Percentiles rank a stretch among this genome's conserved stretches.
Conservation (phyloP, 2,113 vertebrate genomes). For the Istiophorus platypterus region DNA sequence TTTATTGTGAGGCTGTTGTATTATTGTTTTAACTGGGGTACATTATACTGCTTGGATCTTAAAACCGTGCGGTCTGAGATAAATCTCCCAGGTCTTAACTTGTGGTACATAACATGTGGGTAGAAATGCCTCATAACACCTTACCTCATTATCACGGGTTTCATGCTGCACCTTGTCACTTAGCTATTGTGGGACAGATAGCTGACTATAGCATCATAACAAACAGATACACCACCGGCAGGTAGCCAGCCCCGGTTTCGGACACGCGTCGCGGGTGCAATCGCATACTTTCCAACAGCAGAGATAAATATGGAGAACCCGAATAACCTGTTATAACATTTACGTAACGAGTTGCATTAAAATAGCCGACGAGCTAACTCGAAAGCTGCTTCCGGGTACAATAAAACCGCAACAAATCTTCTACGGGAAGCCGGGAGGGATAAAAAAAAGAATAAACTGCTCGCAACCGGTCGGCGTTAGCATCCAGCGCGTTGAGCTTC, state of each 20-base stretch:
- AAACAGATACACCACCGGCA: conserved; percentile 4
- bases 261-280: neutral
- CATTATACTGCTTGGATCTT: conserved; percentile 5
- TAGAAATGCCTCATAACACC: conserved; percentile 10
- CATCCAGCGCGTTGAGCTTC: neutral
- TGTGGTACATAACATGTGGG: neutral
- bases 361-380: conserved; percentile 52
- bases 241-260: neutral
- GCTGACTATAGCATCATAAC: conserved; percentile 46
- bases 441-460: too few species aligned
- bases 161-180: conserved; percentile 70
- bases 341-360: neutral
- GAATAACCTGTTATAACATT: neutral
- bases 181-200: conserved; percentile 53
- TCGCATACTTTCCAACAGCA: neutral
- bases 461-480: neutral
- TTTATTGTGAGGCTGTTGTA: neutral
- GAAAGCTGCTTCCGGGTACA: conserved; percentile 45
- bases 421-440: conserved; percentile 54
- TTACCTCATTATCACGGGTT: conserved; percentile 72
- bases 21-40: neutral
- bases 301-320: neutral
- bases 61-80: neutral
- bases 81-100: neutral
- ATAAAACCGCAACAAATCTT: conserved; percentile 74